Evolutionary conservation across 2,888 invertebrate species (phyloP).

Genomic region (Cheilosia urbana): DNA sequence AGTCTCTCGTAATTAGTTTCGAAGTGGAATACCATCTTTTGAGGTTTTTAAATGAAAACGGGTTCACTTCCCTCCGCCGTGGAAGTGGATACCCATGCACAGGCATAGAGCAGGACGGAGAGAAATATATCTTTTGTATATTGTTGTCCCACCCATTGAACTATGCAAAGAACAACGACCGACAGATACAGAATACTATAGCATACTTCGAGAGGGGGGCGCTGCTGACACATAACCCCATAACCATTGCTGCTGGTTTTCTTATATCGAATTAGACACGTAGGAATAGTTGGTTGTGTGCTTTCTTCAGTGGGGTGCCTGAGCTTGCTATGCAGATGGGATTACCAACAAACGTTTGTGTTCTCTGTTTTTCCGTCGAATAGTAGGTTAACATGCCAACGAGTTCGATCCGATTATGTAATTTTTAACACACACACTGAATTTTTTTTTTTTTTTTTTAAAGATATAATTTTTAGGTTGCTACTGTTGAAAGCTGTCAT

Average conservation of each 20-base stretch:
- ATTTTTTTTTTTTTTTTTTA: conserved; percentile 1
- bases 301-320: conserved; percentile 10
- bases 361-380: conserved; percentile 43
- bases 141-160: background rate
- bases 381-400: conserved; percentile 68
- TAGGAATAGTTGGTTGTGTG: conserved; percentile 11
- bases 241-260: background rate
- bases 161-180: conserved; percentile 29
- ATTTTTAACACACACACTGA: conserved; percentile 23
- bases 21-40: background rate
- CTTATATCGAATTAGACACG: conserved; percentile 41
- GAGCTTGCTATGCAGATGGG: conserved; percentile 40
- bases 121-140: background rate
- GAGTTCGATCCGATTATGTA: conserved; percentile 64
- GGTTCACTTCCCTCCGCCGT: background rate
- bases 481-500: conserved; percentile 1
- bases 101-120: background rate
- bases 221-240: background rate
- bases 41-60: conserved; percentile 33
- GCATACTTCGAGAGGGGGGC: conserved; percentile 26
- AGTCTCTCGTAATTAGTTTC: conserved; percentile 26
- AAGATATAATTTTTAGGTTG: conserved; percentile 18
- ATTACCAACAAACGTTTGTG: conserved; percentile 28
- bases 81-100: background rate
- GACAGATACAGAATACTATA: conserved; percentile 46